Evolutionary conservation across 2,113 vertebrate genomes (phyloP), one percentile per base, ranked within the genome.

Genomic region (Taurulus bubalis): DNA sequence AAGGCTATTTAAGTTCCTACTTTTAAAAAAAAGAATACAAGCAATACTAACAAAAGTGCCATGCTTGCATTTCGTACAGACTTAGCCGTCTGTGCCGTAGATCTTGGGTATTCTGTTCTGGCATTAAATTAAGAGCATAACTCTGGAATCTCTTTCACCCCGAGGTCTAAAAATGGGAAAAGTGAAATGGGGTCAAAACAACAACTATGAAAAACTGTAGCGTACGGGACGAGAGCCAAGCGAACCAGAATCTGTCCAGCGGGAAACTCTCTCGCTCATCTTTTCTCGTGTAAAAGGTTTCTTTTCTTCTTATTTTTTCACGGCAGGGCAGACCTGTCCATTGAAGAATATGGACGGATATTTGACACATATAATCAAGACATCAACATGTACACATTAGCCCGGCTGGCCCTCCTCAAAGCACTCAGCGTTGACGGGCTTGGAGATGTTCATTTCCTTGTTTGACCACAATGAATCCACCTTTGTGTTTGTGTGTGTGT

Each of bases 301-400:
- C 36, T 26, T 75, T 71, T 47, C 36, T 75, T 12, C 34, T 42
- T 42, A 12, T 68, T 28, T 72, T 80, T 76, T 69, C n/a, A 47
- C 80, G 12, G 30, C 14, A 26, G 63, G 4, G 12, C 76, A 73
- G 77, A 87, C 79, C 65, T 85, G 76, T 82, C 87, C 34, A 62
- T 80, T 18, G 28, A 82, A 32, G 70, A 78, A 47, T 26, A 74
- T 24, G n/a, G 85, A 73, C 62, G 56, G 62, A 77, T 72, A 76
- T 82, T 75, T 85, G 82, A 89, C 90, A 89, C 79, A 62, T 93
- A 86, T 90, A 93, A 91, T 93, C 88, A 92, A 91, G 83, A 87
- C 93, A 91, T 94, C 92, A 91, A 77, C 77, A 81, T 91, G 79
- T 87, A 87, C 89, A 90, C 86, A 91, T 87, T 89, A 91, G 74